phyloP scores from a whole-genome alignment of 2,888 invertebrate species.

The Noctua janthe region DNA sequence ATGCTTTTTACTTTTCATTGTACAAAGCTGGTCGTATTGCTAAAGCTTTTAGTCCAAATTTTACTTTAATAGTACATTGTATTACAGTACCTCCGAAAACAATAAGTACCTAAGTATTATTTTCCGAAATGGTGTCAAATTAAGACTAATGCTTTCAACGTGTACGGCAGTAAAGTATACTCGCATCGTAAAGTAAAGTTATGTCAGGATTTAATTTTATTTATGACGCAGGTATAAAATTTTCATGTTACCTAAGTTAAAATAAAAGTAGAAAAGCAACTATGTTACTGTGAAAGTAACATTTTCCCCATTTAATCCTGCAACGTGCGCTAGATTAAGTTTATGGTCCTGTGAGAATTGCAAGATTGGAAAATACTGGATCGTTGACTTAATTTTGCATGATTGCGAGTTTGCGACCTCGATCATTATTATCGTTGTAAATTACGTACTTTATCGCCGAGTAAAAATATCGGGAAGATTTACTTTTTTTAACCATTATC shows the following conservation, averaged over 20 bases:
- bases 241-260: conserved; percentile 33
- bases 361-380: conserved; percentile 47
- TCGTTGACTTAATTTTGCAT: conserved; percentile 50
- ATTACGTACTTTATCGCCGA: conserved; percentile 20
- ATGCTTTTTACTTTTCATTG: conserved; percentile 52
- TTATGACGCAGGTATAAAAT: conserved; percentile 57
- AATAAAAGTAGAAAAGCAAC: conserved; percentile 47
- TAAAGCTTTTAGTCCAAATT: conserved; percentile 37
- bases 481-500: background rate
- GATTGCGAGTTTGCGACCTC: conserved; percentile 29
- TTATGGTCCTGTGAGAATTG: conserved; percentile 52
- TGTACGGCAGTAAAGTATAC: conserved; percentile 46
- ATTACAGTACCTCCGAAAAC: conserved; percentile 29
- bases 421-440: conserved; percentile 46
- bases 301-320: conserved; percentile 47
- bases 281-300: conserved; percentile 38
- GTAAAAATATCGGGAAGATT: conserved; percentile 16
- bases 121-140: conserved; percentile 43
- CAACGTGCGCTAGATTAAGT: conserved; percentile 50
- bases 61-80: conserved; percentile 24
- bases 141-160: conserved; percentile 38
- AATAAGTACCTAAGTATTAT: conserved; percentile 34
- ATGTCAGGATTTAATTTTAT: conserved; percentile 61
- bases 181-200: conserved; percentile 56
- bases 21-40: conserved; percentile 29